Evolutionary conservation across 2,888 invertebrate genomes (phyloP).

Genomic region (Drosophila kanekoi): DNA sequence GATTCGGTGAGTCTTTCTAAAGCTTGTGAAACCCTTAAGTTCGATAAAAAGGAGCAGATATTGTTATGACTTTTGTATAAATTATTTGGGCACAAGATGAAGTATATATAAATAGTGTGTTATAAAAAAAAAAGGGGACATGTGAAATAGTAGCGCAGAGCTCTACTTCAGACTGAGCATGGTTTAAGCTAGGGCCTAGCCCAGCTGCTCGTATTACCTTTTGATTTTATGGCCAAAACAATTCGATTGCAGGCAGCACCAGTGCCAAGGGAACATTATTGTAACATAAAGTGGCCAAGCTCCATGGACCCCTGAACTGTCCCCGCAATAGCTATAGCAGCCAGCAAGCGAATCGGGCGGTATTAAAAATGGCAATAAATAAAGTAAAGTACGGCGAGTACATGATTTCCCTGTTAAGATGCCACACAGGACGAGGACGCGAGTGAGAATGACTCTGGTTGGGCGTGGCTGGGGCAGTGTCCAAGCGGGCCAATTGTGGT

Average conservation of each 20-base stretch:
- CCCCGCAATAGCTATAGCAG: conserved; percentile 11
- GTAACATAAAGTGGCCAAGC: conserved; percentile 79
- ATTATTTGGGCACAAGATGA: background rate
- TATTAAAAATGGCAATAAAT: conserved; percentile 84
- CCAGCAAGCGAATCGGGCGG: conserved; percentile 67
- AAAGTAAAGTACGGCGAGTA: conserved; percentile 83
- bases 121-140: background rate
- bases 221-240: conserved; percentile 82
- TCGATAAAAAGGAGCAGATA: background rate
- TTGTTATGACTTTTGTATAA: background rate
- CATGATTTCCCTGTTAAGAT: conserved; percentile 84
- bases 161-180: conserved; percentile 12
- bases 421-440: conserved; percentile 54
- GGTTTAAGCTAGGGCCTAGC: conserved; percentile 13
- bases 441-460: conserved; percentile 46
- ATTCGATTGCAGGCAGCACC: conserved; percentile 73
- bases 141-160: background rate
- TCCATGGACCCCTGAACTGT: conserved; percentile 4
- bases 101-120: conserved; percentile 13
- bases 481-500: conserved; percentile 84
- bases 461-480: conserved; percentile 61
- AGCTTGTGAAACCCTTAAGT: background rate
- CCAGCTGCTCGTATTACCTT: conserved; percentile 70
- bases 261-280: conserved; percentile 80
- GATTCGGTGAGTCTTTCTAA: conserved; percentile 29